Evolutionary conservation across 2,113 vertebrate genomes (phyloP).

Genomic region (Brienomyrus longianalis): DNA sequence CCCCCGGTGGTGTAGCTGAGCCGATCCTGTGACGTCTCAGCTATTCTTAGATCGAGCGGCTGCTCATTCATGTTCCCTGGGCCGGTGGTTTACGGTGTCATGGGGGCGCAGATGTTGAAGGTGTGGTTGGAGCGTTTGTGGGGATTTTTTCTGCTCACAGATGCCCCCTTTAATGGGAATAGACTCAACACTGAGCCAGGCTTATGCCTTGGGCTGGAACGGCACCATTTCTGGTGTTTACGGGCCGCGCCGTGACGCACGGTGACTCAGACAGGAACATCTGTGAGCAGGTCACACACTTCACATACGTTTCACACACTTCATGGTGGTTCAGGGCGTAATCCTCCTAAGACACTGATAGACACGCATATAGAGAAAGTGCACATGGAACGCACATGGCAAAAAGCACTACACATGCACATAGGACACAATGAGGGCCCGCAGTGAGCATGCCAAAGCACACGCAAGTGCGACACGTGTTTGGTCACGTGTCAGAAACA

Average conservation of each 20-base stretch:
- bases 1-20: neutral
- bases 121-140: neutral
- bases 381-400: neutral
- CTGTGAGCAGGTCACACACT: neutral
- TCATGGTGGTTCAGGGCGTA: neutral
- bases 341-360: neutral
- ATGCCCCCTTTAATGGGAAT: neutral
- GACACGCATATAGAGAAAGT: neutral
- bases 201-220: neutral
- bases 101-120: neutral
- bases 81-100: neutral
- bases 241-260: neutral
- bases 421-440: neutral
- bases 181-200: neutral
- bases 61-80: slow-evolving; percentile 6
- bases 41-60: neutral
- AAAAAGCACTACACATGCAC: neutral
- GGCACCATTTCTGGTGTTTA: neutral
- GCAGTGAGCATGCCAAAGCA: neutral
- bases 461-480: neutral
- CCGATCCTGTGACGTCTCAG: neutral
- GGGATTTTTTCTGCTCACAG: neutral
- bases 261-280: neutral
- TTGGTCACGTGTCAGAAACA: neutral
- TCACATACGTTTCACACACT: neutral